A percentile compares a stretch with the other conserved stretches of the same genome.
Conservation (phyloP, 2,113 vertebrate species). For the Ceratotherium simum region DNA sequence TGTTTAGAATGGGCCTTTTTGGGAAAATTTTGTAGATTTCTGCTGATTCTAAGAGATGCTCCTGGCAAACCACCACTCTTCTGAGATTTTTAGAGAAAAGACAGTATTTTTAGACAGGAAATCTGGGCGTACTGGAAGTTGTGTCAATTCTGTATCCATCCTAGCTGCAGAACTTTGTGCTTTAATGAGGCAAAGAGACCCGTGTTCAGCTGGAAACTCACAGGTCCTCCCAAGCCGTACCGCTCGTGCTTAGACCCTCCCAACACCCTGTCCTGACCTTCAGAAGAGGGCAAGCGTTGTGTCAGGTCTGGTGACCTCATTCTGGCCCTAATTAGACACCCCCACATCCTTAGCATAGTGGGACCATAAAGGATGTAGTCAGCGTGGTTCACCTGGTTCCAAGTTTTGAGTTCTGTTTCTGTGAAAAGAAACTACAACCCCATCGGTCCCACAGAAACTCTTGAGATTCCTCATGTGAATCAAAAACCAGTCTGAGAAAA, state of each 20-base stretch:
- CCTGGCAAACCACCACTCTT: constrained; percentile 64
- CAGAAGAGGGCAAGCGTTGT: background rate
- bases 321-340: constrained; percentile 30
- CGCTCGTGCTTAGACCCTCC: background rate
- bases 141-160: background rate
- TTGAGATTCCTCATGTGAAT: no score
- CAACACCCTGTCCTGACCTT: background rate
- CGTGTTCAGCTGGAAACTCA: background rate
- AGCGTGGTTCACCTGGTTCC: background rate
- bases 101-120: constrained; percentile 81
- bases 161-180: constrained; percentile 52
- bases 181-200: background rate
- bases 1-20: constrained; percentile 78
- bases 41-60: constrained; percentile 72
- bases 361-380: background rate
- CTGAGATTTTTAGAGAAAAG: constrained; percentile 86
- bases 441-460: background rate
- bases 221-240: background rate
- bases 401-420: background rate
- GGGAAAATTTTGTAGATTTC: constrained; percentile 80
- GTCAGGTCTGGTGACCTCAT: background rate
- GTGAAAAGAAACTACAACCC: background rate
- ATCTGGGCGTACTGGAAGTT: constrained; percentile 73
- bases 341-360: background rate
- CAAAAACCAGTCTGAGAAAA: background rate